Conservation (phyloP, 2,113 vertebrate genomes). For the Colinus virginianus region DNA sequence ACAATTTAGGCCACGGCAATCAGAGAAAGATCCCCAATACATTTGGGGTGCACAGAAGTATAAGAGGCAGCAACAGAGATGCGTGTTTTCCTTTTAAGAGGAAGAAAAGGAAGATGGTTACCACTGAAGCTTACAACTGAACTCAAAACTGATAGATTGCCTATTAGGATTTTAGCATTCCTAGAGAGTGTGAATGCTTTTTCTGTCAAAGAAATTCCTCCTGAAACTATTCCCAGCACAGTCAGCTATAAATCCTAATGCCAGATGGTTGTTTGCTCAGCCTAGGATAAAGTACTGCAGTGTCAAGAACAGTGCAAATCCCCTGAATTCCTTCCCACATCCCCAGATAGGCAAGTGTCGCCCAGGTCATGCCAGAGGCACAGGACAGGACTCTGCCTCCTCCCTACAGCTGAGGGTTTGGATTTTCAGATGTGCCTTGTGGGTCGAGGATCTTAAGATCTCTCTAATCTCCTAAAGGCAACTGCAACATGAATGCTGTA, state of each 20-base stretch:
- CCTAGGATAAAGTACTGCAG: neutral
- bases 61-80: neutral
- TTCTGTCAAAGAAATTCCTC: neutral
- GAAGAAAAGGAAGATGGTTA: neutral
- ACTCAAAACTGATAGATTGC: neutral
- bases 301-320: neutral
- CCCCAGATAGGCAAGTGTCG: neutral
- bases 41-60: neutral
- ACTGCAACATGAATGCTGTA: neutral
- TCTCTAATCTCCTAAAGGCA: neutral
- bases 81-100: neutral
- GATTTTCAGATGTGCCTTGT: neutral
- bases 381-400: neutral
- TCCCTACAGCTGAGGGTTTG: neutral
- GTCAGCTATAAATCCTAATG: neutral
- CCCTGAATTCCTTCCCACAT: neutral
- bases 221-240: neutral
- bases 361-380: neutral
- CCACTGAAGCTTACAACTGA: neutral
- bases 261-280: neutral
- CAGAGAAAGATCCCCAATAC: neutral
- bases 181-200: neutral
- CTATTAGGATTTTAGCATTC: neutral
- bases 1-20: neutral
- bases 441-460: neutral